Evolutionary conservation across 2,888 invertebrate species (phyloP), one percentile per base, ranked within the genome.

Genomic region (Urechis unicinctus): DNA sequence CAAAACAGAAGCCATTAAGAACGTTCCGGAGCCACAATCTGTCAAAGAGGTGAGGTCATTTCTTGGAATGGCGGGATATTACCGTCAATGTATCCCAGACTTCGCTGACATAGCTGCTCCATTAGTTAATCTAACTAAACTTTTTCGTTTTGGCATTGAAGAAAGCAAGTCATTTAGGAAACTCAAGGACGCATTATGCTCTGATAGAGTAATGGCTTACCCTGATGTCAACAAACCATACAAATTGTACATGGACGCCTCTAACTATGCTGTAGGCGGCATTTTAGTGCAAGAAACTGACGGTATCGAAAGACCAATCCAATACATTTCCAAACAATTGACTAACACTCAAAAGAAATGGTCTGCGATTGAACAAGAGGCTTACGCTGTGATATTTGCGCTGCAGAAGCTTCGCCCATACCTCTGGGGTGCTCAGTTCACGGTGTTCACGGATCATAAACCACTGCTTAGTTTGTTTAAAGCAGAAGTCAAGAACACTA

Each of bases 211-310:
- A 17, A 49, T 54, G 44, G 45, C 24, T 1, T 1, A 13, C 44
- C 51, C 55, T 2, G 30, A 36, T 4, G 4, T 28, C 6, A 42
- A 36, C 21, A 24, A 41, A 21, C 48, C 48, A 3, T 53, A 53
- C 28, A 29, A 21, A n/a, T 28, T 53, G 5, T 55, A 44, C 51
- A 55, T 51, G 2, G 55, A 55, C 43, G 50, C 50, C n/a, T n/a
- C n/a, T 22, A 26, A 49, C 4, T 42, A n/a, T 29, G 54, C 50
- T 9, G 22, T 50, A 13, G 51, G 44, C 4, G 55, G 22, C 3
- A 52, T 53, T 5, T 24, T 53, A 25, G 31, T 30, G 3, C 55
- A 55, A 51, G 55, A 51, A 30, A 28, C 46, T 13, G 31, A 26
- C 5, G 55, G 55, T 13, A 17, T 55, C 2, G 55, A 55, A 26